A percentile compares a stretch with the other conserved stretches of the same genome.
Evolutionary conservation across 2,797 vertebrate species (phyloP).

Genomic region (Carduelis carduelis): DNA sequence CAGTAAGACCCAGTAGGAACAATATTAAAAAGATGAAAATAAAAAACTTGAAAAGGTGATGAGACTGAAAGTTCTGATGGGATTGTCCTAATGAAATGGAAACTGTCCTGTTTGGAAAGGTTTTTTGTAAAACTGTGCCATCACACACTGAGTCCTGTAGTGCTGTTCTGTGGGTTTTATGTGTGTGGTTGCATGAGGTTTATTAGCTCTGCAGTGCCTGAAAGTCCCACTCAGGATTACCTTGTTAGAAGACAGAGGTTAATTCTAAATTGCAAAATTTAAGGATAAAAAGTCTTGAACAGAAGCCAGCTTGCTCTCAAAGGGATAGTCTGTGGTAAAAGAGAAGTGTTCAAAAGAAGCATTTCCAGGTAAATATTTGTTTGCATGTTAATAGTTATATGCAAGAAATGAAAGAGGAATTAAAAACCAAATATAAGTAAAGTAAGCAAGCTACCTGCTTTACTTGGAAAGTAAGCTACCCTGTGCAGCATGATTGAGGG

Average conservation of each 20-base stretch:
- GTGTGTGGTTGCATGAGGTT: background rate
- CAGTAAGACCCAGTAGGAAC: background rate
- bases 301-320: background rate
- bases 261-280: background rate
- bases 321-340: background rate
- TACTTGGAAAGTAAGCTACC: background rate
- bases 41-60: background rate
- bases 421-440: background rate
- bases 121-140: background rate
- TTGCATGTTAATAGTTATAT: background rate
- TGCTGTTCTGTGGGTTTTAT: background rate
- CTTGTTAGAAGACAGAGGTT: background rate
- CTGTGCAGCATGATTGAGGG: background rate
- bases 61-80: background rate
- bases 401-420: background rate
- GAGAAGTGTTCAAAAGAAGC: background rate
- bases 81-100: background rate
- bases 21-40: background rate
- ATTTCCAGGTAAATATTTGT: background rate
- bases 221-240: background rate
- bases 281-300: background rate
- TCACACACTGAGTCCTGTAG: background rate
- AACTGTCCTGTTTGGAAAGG: background rate
- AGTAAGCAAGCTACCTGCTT: too few species aligned
- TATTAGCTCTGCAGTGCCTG: background rate